Evolutionary conservation across 2,888 invertebrate genomes (phyloP), one percentile per base, ranked within the genome.

Genomic region (Agonopterix subpropinquella): DNA sequence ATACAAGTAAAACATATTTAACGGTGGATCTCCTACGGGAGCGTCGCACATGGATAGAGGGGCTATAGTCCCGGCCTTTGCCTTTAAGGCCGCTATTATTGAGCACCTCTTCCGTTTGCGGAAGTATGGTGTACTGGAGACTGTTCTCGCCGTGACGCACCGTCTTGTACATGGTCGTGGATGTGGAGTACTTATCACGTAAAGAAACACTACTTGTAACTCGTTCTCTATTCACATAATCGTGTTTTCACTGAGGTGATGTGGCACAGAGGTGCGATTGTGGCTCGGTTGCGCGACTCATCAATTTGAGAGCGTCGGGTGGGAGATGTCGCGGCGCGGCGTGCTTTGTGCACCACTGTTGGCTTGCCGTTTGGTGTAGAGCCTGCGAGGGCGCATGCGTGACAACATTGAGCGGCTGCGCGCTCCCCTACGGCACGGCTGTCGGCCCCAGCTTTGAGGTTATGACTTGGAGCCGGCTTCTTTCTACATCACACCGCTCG

Each of bases 121-220:
- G 93, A 56, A 93, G 87, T 64, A 93, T 93, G 61, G 93, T 93
- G 77, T 93, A 93, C 70, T 93, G 93, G 63, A 93, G 89, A 70
- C 92, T 92, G 65, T 92, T 92, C 75, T 93, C 93, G 55, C 93
- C 93, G 75, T 93, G 93, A 56, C 92, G 86, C 73, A 93, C 93
- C 61, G 93, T 93, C 83, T 93, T 93, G 83, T 93, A 93, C 93
- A 93, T 93, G 65, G 67, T 85, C 65, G 63, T 64, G 51, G 69
- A 58, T 64, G 56, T 66, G 73, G 69, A n/a, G 42, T 42, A 42
- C n/a, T 53, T 59, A 64, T 68, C 69, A 74, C 75, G 66, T 73
- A 75, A 76, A 69, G 70, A 76, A 77, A 77, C 77, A 84, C 84
- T 81, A 78, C 70, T 66, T 59, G 57, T 61, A 59, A 70, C 71